Evolutionary conservation across 1,140 invertebrate species (phyloP).

Genomic region (Sycophaga agraensis): DNA sequence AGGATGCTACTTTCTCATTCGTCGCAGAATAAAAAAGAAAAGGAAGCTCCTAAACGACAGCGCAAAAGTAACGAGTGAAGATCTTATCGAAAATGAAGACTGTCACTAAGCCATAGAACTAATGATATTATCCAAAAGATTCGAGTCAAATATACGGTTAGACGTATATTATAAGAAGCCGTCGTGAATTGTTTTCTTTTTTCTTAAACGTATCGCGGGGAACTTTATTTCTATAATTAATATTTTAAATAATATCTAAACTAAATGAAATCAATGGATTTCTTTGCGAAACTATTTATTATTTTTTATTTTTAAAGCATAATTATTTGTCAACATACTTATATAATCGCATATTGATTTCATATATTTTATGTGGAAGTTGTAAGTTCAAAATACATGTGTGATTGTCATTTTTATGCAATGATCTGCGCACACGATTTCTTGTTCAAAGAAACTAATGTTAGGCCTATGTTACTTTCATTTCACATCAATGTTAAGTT

Average conservation of each 20-base stretch:
- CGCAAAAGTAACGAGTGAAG: conserved; percentile 18
- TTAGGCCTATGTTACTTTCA: neutral
- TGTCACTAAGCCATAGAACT: conserved; percentile 49
- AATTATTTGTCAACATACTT: conserved; percentile 9
- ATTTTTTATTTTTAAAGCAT: conserved; percentile 21
- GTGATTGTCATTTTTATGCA: neutral
- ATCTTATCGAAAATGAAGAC: conserved; percentile 46
- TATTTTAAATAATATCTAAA: conserved; percentile 19
- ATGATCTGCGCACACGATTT: conserved; percentile 6
- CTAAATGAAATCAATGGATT: conserved; percentile 19
- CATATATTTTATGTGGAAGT: neutral
- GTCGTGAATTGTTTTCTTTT: conserved; percentile 29
- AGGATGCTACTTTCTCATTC: neutral
- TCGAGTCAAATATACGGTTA: too few relatives aligned
- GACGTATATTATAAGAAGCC: too few relatives aligned
- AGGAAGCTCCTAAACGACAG: neutral
- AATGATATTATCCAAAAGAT: conserved; percentile 41
- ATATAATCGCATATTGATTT: conserved; percentile 14
- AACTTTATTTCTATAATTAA: conserved; percentile 31
- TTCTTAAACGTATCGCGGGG: conserved; percentile 25
- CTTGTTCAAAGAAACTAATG: neutral
- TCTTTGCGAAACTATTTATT: conserved; percentile 33
- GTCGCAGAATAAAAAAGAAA: neutral
- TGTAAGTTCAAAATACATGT: conserved; percentile 8
- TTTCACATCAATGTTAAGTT: neutral